phyloP scores from a whole-genome alignment of 1,140 invertebrate species.

The Solen grandis region DNA sequence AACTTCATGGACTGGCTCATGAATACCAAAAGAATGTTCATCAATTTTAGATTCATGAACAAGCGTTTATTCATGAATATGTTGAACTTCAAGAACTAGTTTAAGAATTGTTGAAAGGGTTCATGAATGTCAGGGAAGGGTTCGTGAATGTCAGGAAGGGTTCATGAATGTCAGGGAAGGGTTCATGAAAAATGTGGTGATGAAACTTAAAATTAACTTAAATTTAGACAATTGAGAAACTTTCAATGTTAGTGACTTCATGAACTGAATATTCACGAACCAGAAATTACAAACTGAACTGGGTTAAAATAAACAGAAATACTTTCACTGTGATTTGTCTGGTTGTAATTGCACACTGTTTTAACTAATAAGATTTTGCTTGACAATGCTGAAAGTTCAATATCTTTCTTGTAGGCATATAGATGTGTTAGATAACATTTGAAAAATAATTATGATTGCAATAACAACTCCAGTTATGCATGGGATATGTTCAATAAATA shows the following conservation, averaged over 20 bases:
- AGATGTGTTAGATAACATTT: conserved; percentile 19
- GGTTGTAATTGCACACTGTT: conserved; percentile 34
- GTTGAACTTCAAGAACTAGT: conserved; percentile 34
- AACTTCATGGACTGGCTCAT: conserved; percentile 22
- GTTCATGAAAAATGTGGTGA: conserved; percentile 41
- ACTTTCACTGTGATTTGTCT: conserved; percentile 40
- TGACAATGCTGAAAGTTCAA: conserved; percentile 25
- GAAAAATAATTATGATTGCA: conserved; percentile 8
- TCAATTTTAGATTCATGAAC: conserved; percentile 35
- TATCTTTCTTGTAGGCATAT: conserved; percentile 34
- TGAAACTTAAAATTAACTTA: conserved; percentile 29
- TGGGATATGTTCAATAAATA: conserved; percentile 6
- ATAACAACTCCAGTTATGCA: conserved; percentile 7
- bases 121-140: neutral
- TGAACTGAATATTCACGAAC: conserved; percentile 36
- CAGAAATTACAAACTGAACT: conserved; percentile 37
- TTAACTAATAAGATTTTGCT: conserved; percentile 28
- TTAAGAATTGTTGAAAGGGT: conserved; percentile 33
- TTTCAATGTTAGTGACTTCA: conserved; percentile 37
- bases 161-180: conserved; percentile 31
- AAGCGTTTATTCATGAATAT: conserved; percentile 38
- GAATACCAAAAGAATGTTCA: conserved; percentile 36
- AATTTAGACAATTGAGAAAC: conserved; percentile 5
- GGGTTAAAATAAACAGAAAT: conserved; percentile 28
- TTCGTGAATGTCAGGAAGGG: neutral